Percentiles rank a stretch among this genome's conserved stretches.
These are phyloP conservation scores for Zeugodacus cucurbitae DNA, from an alignment of 1,140 invertebrate species.

Conservation along the genomic window DNA sequence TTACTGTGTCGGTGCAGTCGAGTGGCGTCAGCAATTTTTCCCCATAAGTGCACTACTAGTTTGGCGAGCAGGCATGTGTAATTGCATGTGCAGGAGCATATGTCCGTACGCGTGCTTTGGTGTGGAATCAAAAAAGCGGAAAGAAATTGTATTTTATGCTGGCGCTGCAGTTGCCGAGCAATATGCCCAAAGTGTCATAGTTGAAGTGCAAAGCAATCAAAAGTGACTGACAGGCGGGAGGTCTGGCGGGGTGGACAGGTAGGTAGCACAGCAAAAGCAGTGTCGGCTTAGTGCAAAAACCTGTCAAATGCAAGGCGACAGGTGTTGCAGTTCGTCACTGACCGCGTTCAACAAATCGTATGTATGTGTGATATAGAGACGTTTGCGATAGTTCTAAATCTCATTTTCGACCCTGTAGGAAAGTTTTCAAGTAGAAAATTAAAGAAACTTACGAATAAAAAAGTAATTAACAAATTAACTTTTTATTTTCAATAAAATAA, in stretches of 20 bases:
- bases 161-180: slow-evolving; percentile 8
- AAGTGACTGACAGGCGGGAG: not conserved
- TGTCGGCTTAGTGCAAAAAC: not conserved
- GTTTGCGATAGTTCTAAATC: no score
- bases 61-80: not conserved
- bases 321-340: not conserved
- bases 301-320: not conserved
- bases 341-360: not conserved
- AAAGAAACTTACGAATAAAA: no score
- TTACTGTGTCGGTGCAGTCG: not conserved
- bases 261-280: no score
- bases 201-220: slow-evolving; percentile 32
- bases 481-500: no score
- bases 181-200: slow-evolving; percentile 10
- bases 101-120: not conserved
- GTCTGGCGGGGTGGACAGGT: not conserved
- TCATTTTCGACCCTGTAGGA: no score
- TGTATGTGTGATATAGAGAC: not conserved
- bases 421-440: no score
- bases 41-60: slow-evolving; percentile 10
- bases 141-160: slow-evolving; percentile 22
- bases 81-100: not conserved
- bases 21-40: slow-evolving; percentile 19
- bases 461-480: no score
- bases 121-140: not conserved